phyloP scores from a whole-genome alignment of 1,140 invertebrate genomes.

The Trachymyrmex cornetzi region DNA sequence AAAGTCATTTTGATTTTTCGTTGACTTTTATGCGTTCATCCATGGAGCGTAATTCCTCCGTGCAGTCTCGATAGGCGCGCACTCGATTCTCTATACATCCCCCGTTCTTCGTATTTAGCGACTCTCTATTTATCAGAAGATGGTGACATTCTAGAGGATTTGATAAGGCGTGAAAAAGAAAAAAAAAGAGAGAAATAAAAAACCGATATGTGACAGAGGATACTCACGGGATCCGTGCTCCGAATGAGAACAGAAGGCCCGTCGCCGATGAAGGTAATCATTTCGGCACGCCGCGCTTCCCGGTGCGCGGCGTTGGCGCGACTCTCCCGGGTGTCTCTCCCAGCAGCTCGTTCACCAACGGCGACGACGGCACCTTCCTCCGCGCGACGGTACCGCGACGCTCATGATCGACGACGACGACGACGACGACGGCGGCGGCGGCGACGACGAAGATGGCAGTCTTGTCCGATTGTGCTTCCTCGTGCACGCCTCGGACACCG shows the following conservation, averaged over 20 bases:
- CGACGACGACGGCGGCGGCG: conserved; percentile 25
- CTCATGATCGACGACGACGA: conserved; percentile 45
- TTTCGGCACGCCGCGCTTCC: conserved; percentile 70
- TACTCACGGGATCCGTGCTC: conserved; percentile 79
- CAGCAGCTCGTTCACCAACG: conserved; percentile 40
- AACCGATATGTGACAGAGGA: neutral
- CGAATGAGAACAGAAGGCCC: conserved; percentile 76
- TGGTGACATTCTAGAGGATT: neutral
- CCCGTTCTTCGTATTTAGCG: neutral
- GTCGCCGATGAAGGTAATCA: conserved; percentile 75
- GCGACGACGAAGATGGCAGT: conserved; percentile 8
- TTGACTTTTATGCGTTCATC: too few species aligned
- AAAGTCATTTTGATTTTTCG: too few species aligned
- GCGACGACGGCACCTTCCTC: conserved; percentile 36
- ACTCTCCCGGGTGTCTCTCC: neutral
- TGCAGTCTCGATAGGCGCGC: too few species aligned
- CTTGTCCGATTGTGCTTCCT: neutral
- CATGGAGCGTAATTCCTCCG: too few species aligned
- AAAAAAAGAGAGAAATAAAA: neutral
- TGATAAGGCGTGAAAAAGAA: neutral
- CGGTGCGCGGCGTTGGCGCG: conserved; percentile 49
- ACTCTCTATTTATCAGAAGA: neutral
- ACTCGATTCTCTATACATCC: too few species aligned
- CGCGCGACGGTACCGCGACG: conserved; percentile 40
- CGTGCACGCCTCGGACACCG: neutral